Base-by-base conservation (phyloP, 2,113 vertebrate species). In the Pomatostomus ruficeps region DNA sequence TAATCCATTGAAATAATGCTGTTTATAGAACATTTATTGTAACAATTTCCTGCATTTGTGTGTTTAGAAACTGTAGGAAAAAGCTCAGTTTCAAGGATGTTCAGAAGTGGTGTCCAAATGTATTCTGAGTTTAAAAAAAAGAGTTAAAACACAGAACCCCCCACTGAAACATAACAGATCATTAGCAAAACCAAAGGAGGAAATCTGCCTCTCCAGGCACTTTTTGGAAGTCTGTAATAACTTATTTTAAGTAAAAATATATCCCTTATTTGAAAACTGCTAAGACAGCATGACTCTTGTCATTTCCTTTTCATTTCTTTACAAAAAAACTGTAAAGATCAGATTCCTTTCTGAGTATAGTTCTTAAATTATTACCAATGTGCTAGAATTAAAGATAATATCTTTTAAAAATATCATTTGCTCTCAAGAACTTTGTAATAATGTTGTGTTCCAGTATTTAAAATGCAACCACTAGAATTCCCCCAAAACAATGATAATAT, bases 21-120 rank as follows among this genome's bases (percentile, higher is more conserved):
- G 23, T 71, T 92, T 92, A 63, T 40, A 67, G 79, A 86, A 71
- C 13, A 25, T 57, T 54, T 77, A 51, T 58, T 29, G 18, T 48
- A 88, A 71, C 16, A 42, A n/a, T 77, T 93, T 95, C 89, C 92
- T 97, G 72, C 22, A 36, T 77, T 94, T 94, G 51, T 77, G 26
- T 80, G 38, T 74, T 88, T 80, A 63, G 63, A 88, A 92, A 74
- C 51, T 72, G 45, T 85, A 85, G 75, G 55, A 91, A 94, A 80
- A 65, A 12, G 40, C 70, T 88, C 1, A 21, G 63, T 77, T 81
- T 55, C 20, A 29, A 96, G 88, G 59, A 79, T 17, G 1, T 81
- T 80, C 23, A 80, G 46, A 92, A 57, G 12, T 79, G 18, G 11
- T 42, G 10, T 83, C 13, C 14, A 51, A 78, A 78, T 68, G 12